Percentiles rank a stretch among this genome's conserved stretches.
These are phyloP conservation scores for Ia io DNA, from an alignment of 2,113 vertebrate species.

Conservation along the genomic window DNA sequence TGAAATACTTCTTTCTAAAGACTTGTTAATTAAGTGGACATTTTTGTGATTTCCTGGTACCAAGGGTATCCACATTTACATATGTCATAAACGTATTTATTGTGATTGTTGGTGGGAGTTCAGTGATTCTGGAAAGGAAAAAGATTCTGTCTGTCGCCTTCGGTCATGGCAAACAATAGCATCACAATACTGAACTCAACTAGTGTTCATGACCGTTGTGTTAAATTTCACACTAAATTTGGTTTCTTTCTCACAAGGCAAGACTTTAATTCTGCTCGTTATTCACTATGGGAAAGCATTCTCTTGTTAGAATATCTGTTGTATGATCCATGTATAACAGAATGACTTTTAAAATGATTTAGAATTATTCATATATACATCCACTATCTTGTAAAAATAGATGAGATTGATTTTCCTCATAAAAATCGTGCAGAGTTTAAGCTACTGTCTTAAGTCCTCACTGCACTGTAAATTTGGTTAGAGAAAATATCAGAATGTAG, in stretches of 20 bases:
- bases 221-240: conserved; percentile 77
- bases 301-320: not conserved
- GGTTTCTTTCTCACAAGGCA: conserved; percentile 61
- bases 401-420: conserved; percentile 40
- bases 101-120: conserved; percentile 58
- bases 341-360: conserved; percentile 47
- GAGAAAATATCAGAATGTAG: not conserved
- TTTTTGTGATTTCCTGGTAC: conserved; percentile 64
- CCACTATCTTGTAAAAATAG: conserved; percentile 20
- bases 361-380: conserved; percentile 42
- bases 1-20: conserved; percentile 50
- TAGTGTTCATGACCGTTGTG: conserved; percentile 57
- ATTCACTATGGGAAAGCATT: conserved; percentile 8
- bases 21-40: conserved; percentile 63
- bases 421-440: not conserved
- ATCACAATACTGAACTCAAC: conserved; percentile 49
- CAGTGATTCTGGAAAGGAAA: conserved; percentile 59
- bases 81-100: conserved; percentile 70
- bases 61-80: conserved; percentile 56
- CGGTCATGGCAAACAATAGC: conserved; percentile 66
- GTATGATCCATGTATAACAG: conserved; percentile 31
- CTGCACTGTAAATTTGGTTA: not conserved
- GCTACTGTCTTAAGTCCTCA: not conserved
- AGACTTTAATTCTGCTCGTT: conserved; percentile 49
- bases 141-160: conserved; percentile 68